Base-by-base conservation (phyloP, 2,797 vertebrate species). In the Centroberyx gerrardi region DNA sequence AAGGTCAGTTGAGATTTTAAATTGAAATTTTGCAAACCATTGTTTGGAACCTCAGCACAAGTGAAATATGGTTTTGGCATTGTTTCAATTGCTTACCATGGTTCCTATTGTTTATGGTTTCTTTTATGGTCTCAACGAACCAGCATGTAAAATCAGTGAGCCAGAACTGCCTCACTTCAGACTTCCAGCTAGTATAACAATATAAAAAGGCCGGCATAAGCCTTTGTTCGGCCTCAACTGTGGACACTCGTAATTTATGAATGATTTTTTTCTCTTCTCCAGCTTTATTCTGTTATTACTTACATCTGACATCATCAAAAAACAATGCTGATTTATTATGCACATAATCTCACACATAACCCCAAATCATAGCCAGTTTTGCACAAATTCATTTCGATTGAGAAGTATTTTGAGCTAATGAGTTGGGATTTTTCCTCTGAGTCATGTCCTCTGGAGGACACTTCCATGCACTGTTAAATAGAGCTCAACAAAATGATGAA, bases 101-200 rank as follows among this genome's bases (percentile, higher is more conserved):
- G 65, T 14, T 78, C n/a, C 61, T 84, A 58, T 80, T 40, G 38
- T 40, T 68, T 74, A 72, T 58, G 64, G 65, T 69, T 70, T 33
- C 10, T 74, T 76, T 87, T 72, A 83, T 77, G 68, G 65, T 66
- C 65, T 72, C 58, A 66, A 58, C 75, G 81, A 86, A 82, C 31
- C 69, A 40, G 48, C 56, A 73, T 71, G 76, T 85, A 74, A 86
- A 89, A 62, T 67, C 72, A 81, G 27, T 72, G 59, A 72, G 62
- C 65, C 65, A 84, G 72, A 80, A 76, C 70, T 18, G 62, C 74
- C 65, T 65, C 61, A 72, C 28, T 70, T 52, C 0, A 71, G 70
- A 72, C 40, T 72, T 69, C 58, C 80, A 83, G 53, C 63, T 74
- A 40, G 53, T 52, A 8, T 66, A 64, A 18, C 0, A 44, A 8